Percentiles rank a stretch among this genome's conserved stretches.
Evolutionary conservation across 1,140 invertebrate genomes (phyloP).

Genomic region (Drosophila nigromelanica): DNA sequence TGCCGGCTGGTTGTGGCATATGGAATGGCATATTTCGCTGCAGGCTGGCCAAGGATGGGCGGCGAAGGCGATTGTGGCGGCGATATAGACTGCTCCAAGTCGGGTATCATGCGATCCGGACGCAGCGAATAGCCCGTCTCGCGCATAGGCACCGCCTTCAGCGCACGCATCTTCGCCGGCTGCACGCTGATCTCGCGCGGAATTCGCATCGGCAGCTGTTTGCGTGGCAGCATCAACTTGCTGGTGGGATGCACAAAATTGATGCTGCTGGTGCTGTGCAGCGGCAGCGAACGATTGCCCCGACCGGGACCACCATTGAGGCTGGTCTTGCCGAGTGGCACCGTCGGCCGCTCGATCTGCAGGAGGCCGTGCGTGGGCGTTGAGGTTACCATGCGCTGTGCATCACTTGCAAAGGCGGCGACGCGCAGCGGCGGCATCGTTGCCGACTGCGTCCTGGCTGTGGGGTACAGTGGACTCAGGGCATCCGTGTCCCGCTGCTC

Average conservation of each 20-base stretch:
- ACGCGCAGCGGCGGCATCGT: constrained; percentile 37
- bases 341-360: constrained; percentile 58
- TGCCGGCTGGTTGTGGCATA: constrained; percentile 59
- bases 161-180: constrained; percentile 40
- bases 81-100: constrained; percentile 55
- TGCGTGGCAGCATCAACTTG: constrained; percentile 66
- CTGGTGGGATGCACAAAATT: constrained; percentile 66
- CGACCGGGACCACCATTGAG: neutral
- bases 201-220: constrained; percentile 46
- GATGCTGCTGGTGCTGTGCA: constrained; percentile 62
- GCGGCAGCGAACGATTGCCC: constrained; percentile 45
- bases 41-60: constrained; percentile 15
- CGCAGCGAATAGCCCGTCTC: constrained; percentile 67
- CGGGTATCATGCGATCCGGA: constrained; percentile 69
- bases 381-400: constrained; percentile 25
- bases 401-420: constrained; percentile 59
- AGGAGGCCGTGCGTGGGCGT: constrained; percentile 50
- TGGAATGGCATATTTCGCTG: constrained; percentile 32
- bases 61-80: constrained; percentile 65
- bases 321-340: constrained; percentile 28
- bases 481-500: constrained; percentile 14
- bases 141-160: constrained; percentile 65
- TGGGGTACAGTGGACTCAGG: neutral
- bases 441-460: constrained; percentile 8
- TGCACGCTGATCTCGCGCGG: constrained; percentile 58